Conservation (phyloP, 1,140 invertebrate species). For the Ephestia elutella region DNA sequence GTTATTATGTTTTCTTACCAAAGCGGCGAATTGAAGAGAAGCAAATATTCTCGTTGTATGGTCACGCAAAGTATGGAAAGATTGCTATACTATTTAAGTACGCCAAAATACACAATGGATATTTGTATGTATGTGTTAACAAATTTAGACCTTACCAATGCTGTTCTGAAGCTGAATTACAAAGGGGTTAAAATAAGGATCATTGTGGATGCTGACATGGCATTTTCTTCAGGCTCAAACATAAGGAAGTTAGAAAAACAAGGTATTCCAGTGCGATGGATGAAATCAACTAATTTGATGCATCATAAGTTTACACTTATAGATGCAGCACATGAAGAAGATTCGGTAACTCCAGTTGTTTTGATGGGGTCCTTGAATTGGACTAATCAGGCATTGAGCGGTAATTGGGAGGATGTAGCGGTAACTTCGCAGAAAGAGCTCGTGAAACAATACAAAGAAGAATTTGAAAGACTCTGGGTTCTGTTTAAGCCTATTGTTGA, state of each 20-base stretch:
- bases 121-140: constrained; percentile 64
- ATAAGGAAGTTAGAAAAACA: constrained; percentile 45
- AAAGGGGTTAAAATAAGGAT: constrained; percentile 52
- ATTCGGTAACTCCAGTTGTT: constrained; percentile 30
- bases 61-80: constrained; percentile 48
- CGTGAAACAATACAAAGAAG: constrained; percentile 40
- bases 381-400: constrained; percentile 58
- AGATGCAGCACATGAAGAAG: constrained; percentile 31
- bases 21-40: constrained; percentile 32
- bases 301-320: constrained; percentile 64
- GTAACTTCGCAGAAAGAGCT: constrained; percentile 54
- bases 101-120: constrained; percentile 43
- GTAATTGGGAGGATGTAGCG: constrained; percentile 60
- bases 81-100: constrained; percentile 45
- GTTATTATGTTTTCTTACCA: constrained; percentile 54
- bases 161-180: constrained; percentile 42
- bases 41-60: constrained; percentile 49
- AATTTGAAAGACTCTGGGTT: constrained; percentile 62
- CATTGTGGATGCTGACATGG: constrained; percentile 65
- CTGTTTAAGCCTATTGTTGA: constrained; percentile 56
- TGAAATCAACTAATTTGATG: constrained; percentile 61
- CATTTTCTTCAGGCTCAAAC: constrained; percentile 43
- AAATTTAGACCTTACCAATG: constrained; percentile 47
- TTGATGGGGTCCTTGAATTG: constrained; percentile 62
- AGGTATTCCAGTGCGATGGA: constrained; percentile 57